phyloP scores from a whole-genome alignment of 2,888 invertebrate genomes.

The Thera obeliscata region DNA sequence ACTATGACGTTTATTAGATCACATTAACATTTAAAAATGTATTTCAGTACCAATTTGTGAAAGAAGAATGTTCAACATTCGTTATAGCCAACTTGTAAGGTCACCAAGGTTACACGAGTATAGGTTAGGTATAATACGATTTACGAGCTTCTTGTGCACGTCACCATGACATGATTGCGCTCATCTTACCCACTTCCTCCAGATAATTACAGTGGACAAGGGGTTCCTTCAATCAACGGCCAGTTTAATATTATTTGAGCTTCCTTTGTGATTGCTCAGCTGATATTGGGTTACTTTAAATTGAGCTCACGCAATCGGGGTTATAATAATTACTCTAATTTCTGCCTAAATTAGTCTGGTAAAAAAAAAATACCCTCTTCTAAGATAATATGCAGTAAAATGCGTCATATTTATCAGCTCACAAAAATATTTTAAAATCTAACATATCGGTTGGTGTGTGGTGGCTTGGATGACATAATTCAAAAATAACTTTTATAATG shows the following conservation, averaged over 20 bases:
- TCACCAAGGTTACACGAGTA: conserved; percentile 2
- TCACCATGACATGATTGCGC: conserved; percentile 30
- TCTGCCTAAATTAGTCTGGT: conserved; percentile 8
- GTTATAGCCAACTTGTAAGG: background rate
- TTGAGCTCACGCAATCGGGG: conserved; percentile 35
- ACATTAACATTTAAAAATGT: too few relatives aligned
- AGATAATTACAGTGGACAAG: conserved; percentile 75
- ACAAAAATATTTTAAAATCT: background rate
- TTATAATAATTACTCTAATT: conserved; percentile 26
- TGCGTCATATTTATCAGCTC: background rate
- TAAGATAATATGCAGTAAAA: background rate
- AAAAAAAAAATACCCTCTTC: background rate
- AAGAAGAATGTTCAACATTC: too few relatives aligned
- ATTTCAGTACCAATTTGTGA: too few relatives aligned
- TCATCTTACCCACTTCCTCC: conserved; percentile 71
- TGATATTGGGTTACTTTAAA: conserved; percentile 58
- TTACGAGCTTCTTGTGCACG: conserved; percentile 9
- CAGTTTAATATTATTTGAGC: conserved; percentile 77
- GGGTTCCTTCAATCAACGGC: conserved; percentile 76
- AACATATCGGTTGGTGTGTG: background rate
- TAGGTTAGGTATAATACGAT: background rate
- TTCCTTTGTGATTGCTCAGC: conserved; percentile 67
- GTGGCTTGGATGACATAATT: conserved; percentile 24
- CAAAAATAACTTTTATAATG: conserved; percentile 55
- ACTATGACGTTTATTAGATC: too few relatives aligned